Conservation (phyloP, 2,113 vertebrate species). For the Gymnorhina tibicen region DNA sequence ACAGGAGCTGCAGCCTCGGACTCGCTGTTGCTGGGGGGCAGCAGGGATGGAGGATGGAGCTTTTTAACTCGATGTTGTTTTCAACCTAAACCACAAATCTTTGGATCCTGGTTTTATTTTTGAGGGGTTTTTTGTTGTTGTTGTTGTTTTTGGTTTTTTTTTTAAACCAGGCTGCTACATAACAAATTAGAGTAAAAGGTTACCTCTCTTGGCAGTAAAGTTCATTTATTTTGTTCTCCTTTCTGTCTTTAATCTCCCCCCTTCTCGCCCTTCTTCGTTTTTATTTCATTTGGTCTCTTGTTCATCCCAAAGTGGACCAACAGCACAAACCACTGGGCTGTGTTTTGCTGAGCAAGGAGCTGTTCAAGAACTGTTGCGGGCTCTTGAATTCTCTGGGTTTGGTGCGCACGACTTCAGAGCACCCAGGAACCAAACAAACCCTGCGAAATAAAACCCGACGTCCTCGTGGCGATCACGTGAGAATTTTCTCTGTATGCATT, state of each 20-base stretch:
- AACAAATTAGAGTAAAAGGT: slow-evolving; percentile 48
- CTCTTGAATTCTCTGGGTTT: neutral
- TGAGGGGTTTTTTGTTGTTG: neutral
- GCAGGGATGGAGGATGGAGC: neutral
- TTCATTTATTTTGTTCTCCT: neutral
- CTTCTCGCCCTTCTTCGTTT: neutral
- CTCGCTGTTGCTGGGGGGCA: neutral
- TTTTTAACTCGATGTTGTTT: slow-evolving; percentile 8
- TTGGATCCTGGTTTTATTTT: slow-evolving; percentile 24
- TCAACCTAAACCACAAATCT: neutral
- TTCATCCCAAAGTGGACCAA: slow-evolving; percentile 70
- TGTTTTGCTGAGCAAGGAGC: slow-evolving; percentile 42
- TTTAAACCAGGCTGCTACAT: slow-evolving; percentile 35
- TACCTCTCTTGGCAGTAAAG: slow-evolving; percentile 45
- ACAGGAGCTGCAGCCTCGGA: neutral
- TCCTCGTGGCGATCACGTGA: neutral
- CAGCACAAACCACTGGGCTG: slow-evolving; percentile 50
- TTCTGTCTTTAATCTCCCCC: neutral
- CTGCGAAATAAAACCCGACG: neutral
- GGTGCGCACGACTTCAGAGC: neutral
- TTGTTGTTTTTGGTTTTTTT: neutral
- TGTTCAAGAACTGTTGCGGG: neutral
- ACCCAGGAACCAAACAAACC: neutral
- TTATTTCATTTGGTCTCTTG: slow-evolving; percentile 18
- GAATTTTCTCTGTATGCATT: neutral